These are phyloP conservation scores for Gortyna flavago DNA, from an alignment of 2,888 invertebrate species.

Conservation along the genomic window DNA sequence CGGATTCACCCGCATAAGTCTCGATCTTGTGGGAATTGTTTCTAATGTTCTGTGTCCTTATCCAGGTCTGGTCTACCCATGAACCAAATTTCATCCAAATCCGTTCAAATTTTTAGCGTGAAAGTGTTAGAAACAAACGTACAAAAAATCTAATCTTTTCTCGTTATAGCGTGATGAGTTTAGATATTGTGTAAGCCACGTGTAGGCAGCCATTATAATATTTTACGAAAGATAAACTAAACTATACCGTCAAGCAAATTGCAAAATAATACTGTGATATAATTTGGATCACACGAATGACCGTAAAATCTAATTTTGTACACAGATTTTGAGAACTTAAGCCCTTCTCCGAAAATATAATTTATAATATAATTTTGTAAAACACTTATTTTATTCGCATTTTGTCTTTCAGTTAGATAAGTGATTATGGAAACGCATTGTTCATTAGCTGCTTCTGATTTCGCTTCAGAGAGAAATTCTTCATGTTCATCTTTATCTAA, in stretches of 20 bases:
- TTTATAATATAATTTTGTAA: constrained; percentile 12
- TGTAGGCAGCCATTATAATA: neutral
- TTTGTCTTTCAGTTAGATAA: constrained; percentile 16
- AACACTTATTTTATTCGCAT: constrained; percentile 23
- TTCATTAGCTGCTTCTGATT: constrained; percentile 30
- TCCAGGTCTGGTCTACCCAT: neutral
- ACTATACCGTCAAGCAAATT: constrained; percentile 10
- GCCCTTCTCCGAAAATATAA: neutral
- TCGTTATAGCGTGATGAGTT: too few species aligned
- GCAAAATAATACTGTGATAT: constrained; percentile 1
- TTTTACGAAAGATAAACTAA: neutral
- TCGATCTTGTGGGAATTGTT: neutral
- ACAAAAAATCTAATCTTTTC: too few species aligned
- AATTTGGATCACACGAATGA: neutral
- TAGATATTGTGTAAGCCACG: neutral
- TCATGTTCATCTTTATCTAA: neutral
- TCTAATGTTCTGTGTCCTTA: too few species aligned
- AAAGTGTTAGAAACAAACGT: neutral
- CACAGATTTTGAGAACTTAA: neutral
- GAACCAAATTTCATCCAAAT: neutral
- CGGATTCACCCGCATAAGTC: neutral
- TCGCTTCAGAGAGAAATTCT: neutral
- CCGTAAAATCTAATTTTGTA: neutral
- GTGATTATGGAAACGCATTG: constrained; percentile 13
- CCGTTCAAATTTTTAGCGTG: neutral